A percentile compares a stretch with the other conserved stretches of the same genome.
Evolutionary conservation across 2,888 invertebrate species (phyloP).

Genomic region (Cephus pulcher): DNA sequence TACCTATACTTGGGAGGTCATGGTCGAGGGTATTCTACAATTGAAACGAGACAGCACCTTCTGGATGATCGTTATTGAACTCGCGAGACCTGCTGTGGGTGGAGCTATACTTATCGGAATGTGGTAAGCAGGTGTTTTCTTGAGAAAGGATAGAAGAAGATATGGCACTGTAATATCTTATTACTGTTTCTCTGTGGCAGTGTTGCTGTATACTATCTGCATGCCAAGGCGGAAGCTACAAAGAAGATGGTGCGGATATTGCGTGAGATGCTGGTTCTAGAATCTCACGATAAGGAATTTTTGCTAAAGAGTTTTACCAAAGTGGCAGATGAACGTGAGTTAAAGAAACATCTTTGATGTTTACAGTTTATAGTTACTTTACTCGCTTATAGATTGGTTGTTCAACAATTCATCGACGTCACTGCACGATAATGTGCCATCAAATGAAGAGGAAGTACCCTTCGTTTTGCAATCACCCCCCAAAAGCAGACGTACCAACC

Average conservation of each 20-base stretch:
- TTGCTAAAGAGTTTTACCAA: constrained; percentile 73
- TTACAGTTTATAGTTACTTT: neutral
- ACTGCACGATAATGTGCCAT: neutral
- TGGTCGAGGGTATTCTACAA: constrained; percentile 70
- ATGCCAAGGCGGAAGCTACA: constrained; percentile 74
- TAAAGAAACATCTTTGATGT: neutral
- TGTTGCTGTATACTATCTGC: constrained; percentile 73
- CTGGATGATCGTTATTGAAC: constrained; percentile 67
- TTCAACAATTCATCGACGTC: neutral
- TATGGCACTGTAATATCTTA: neutral
- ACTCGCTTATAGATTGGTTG: neutral
- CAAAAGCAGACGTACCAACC: neutral
- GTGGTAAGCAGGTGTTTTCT: constrained; percentile 66
- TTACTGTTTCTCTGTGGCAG: constrained; percentile 43
- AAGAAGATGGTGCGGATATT: constrained; percentile 72
- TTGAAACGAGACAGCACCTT: constrained; percentile 67
- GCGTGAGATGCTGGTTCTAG: constrained; percentile 74
- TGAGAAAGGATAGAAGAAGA: neutral
- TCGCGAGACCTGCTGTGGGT: constrained; percentile 73
- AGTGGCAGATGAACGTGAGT: constrained; percentile 72
- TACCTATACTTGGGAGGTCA: constrained; percentile 70
- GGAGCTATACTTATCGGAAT: constrained; percentile 72
- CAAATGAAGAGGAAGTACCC: neutral
- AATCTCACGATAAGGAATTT: constrained; percentile 79
- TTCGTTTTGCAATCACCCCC: neutral